phyloP scores from a whole-genome alignment of 2,797 vertebrate genomes.

The Botia kubotai region DNA sequence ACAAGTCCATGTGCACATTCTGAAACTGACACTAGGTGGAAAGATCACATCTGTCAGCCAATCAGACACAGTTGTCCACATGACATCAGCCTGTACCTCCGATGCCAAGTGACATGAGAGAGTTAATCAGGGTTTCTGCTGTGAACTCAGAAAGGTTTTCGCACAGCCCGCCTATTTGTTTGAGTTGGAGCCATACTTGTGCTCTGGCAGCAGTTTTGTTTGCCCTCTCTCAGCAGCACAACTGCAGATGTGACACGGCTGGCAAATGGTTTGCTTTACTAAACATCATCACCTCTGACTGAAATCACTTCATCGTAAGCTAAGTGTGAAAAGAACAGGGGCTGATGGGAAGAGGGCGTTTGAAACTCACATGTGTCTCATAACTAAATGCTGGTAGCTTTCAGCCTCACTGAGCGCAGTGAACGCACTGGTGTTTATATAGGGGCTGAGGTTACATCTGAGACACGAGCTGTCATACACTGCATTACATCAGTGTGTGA shows the following conservation, averaged over 20 bases:
- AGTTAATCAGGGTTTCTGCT: neutral
- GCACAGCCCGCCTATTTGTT: constrained; percentile 21
- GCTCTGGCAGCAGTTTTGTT: constrained; percentile 17
- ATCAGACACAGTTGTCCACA: too few species aligned
- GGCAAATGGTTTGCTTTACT: neutral
- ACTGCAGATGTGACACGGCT: constrained; percentile 21
- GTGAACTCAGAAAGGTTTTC: constrained; percentile 20
- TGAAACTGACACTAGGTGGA: too few species aligned
- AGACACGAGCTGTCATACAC: constrained; percentile 11
- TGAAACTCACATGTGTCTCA: constrained; percentile 10
- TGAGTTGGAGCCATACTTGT: constrained; percentile 28
- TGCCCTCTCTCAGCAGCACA: constrained; percentile 16
- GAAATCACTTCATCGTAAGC: neutral
- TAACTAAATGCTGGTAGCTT: constrained; percentile 24
- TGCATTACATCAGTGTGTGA: constrained; percentile 20
- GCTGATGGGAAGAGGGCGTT: constrained; percentile 8
- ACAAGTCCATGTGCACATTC: too few species aligned
- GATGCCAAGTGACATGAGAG: neutral
- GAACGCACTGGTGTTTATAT: constrained; percentile 1
- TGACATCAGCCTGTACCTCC: neutral
- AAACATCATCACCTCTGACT: constrained; percentile 5
- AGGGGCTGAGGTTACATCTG: constrained; percentile 18
- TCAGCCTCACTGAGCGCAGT: constrained; percentile 7
- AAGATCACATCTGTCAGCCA: too few species aligned
- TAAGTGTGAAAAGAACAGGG: neutral